Evolutionary conservation across 2,888 invertebrate species (phyloP).

Genomic region (Pycnomerus fuliginosus): DNA sequence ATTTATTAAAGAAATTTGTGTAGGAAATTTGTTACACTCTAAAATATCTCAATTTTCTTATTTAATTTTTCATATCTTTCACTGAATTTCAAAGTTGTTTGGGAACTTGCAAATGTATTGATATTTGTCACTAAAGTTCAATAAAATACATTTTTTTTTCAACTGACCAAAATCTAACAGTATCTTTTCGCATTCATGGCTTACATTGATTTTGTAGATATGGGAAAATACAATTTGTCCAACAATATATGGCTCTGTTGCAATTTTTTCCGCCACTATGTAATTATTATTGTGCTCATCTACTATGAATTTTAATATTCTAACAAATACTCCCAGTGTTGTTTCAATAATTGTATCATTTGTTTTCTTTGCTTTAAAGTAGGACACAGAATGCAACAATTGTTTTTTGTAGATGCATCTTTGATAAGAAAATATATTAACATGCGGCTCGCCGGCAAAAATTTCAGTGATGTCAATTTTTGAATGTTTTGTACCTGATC

Average conservation of each 20-base stretch:
- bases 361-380: background rate
- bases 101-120: background rate
- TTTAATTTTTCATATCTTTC: no score
- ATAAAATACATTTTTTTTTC: background rate
- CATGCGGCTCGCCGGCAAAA: background rate
- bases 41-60: no score
- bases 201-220: background rate
- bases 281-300: background rate
- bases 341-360: conserved; percentile 1
- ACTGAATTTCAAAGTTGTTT: background rate
- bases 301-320: background rate
- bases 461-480: background rate
- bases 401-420: background rate
- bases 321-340: background rate
- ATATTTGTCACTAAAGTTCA: background rate
- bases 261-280: background rate
- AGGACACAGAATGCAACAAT: background rate
- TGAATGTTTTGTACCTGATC: background rate
- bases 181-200: background rate
- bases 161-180: background rate
- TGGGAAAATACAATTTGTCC: background rate
- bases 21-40: no score
- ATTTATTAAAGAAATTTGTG: no score
- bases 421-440: background rate
- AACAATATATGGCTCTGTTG: background rate